phyloP scores from a whole-genome alignment of 2,888 invertebrate species.

The Philereme vetulata region DNA sequence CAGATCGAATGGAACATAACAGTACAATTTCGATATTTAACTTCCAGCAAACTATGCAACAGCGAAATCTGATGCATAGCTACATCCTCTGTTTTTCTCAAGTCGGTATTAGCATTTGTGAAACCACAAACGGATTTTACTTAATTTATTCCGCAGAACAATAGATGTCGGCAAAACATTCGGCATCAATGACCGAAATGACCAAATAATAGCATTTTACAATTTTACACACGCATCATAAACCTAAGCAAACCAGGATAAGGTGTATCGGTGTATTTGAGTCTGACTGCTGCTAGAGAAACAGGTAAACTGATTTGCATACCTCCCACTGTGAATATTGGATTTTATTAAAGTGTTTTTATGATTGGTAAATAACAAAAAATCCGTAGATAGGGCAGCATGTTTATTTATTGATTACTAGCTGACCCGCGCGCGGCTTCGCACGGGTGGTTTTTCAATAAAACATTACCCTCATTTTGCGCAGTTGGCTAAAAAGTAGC shows the following conservation, averaged over 20 bases:
- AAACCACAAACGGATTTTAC: slow-evolving; percentile 35
- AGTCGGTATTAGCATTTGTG: slow-evolving; percentile 33
- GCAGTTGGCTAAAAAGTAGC: too few relatives aligned
- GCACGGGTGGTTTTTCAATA: too few relatives aligned
- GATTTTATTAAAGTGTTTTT: slow-evolving; percentile 48
- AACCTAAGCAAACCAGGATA: slow-evolving; percentile 79
- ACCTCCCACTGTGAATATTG: slow-evolving; percentile 76
- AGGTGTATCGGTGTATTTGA: slow-evolving; percentile 66
- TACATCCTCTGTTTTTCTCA: slow-evolving; percentile 31
- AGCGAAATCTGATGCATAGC: slow-evolving; percentile 10
- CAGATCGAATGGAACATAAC: too few relatives aligned
- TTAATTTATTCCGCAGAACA: slow-evolving; percentile 30
- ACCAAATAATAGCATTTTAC: slow-evolving; percentile 73
- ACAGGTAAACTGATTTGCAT: slow-evolving; percentile 82
- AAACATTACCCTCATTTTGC: too few relatives aligned
- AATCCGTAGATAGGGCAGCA: too few relatives aligned
- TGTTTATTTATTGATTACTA: too few relatives aligned
- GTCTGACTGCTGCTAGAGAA: slow-evolving; percentile 64
- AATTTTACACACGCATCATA: slow-evolving; percentile 75
- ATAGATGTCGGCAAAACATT: slow-evolving; percentile 49
- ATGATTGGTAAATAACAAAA: slow-evolving; percentile 28
- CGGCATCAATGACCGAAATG: slow-evolving; percentile 60
- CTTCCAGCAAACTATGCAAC: background rate
- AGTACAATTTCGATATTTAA: too few relatives aligned
- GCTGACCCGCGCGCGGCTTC: too few relatives aligned